phyloP scores from a whole-genome alignment of 2,888 invertebrate genomes.

The Chromoteleia sp. region DNA sequence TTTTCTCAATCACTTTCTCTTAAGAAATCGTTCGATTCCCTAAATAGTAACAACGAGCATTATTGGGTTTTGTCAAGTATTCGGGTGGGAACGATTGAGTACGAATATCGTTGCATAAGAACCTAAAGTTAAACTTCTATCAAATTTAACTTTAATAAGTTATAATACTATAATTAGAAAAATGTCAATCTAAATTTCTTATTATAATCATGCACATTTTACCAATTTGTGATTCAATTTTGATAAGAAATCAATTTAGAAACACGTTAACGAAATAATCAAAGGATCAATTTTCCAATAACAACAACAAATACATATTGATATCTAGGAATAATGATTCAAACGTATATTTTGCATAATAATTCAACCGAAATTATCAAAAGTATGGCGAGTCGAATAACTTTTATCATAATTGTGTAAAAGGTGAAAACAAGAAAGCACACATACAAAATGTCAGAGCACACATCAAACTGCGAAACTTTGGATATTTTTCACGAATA shows the following conservation, averaged over 20 bases:
- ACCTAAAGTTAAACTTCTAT: too few species aligned
- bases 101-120: too few species aligned
- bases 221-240: too few species aligned
- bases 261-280: conserved; percentile 25
- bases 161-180: too few species aligned
- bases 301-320: conserved; percentile 12
- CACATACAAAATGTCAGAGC: conserved; percentile 12
- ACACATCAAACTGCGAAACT: conserved; percentile 33
- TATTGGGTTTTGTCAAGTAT: too few species aligned
- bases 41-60: too few species aligned
- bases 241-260: conserved; percentile 18
- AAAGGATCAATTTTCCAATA: conserved; percentile 31
- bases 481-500: conserved; percentile 39
- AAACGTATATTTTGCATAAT: conserved; percentile 40
- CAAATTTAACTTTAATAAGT: too few species aligned
- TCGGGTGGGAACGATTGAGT: too few species aligned
- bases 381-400: conserved; percentile 6
- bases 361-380: conserved; percentile 10
- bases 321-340: conserved; percentile 27
- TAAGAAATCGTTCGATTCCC: too few species aligned
- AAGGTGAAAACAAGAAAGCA: conserved; percentile 1
- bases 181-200: too few species aligned
- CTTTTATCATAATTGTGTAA: conserved; percentile 30
- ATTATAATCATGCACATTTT: too few species aligned
- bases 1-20: too few species aligned